Evolutionary conservation across 2,888 invertebrate species (phyloP).

Genomic region (Tetragnatha montana): DNA sequence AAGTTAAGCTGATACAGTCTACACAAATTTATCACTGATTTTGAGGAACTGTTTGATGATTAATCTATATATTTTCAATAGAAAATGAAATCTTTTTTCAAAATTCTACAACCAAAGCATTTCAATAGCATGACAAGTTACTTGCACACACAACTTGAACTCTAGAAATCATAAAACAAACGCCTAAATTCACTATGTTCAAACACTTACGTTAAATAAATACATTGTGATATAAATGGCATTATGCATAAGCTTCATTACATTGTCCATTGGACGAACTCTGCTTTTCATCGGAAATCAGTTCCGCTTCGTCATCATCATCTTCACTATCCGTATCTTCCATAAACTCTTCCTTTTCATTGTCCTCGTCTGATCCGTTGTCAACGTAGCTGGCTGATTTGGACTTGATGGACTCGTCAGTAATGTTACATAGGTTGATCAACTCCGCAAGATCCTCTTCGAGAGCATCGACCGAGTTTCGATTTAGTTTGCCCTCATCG

Average conservation of each 20-base stretch:
- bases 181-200: not conserved
- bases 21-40: no score
- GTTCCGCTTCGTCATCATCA: not conserved
- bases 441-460: conserved; percentile 43
- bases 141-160: no score
- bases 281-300: not conserved
- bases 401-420: not conserved
- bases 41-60: no score
- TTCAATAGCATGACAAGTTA: no score
- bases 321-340: conserved; percentile 20
- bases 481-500: conserved; percentile 19
- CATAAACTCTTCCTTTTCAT: conserved; percentile 5
- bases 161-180: no score
- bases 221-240: not conserved
- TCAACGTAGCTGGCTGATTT: not conserved
- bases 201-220: not conserved
- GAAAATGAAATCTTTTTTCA: no score
- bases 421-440: conserved; percentile 19
- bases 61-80: no score
- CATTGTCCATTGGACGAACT: conserved; percentile 23
- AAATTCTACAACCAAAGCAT: no score
- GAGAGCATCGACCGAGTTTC: not conserved
- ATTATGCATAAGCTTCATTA: conserved; percentile 5
- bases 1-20: no score
- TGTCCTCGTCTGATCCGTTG: not conserved